Percentiles rank a stretch among this genome's conserved stretches.
phyloP scores from a whole-genome alignment of 2,888 invertebrate genomes.

The Helicoverpa assulta region DNA sequence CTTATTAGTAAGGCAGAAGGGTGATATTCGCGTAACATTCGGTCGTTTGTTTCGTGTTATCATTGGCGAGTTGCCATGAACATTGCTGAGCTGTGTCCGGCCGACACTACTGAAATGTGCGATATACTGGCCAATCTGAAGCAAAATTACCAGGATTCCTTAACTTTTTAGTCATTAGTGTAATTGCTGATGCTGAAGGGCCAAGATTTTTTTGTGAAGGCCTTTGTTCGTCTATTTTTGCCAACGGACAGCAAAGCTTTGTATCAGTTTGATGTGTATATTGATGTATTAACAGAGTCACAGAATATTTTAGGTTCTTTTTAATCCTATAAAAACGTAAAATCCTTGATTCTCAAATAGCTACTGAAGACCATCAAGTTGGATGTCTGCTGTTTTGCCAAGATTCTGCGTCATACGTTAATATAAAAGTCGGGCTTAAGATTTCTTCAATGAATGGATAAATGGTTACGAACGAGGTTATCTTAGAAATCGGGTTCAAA shows the following conservation, averaged over 20 bases:
- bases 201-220: background rate
- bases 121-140: constrained; percentile 48
- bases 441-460: too few relatives aligned
- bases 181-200: constrained; percentile 5
- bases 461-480: too few relatives aligned
- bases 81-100: constrained; percentile 61
- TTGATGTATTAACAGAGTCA: too few relatives aligned
- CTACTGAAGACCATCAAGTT: too few relatives aligned
- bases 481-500: too few relatives aligned
- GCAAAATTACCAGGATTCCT: constrained; percentile 43
- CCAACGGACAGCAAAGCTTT: background rate
- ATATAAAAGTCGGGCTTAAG: too few relatives aligned
- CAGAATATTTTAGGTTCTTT: too few relatives aligned
- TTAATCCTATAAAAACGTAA: too few relatives aligned
- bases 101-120: constrained; percentile 64
- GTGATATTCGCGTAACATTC: constrained; percentile 58
- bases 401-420: too few relatives aligned
- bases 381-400: too few relatives aligned
- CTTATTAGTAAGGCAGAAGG: constrained; percentile 52
- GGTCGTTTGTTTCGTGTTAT: constrained; percentile 58
- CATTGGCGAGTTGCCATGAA: constrained; percentile 69
- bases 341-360: too few relatives aligned
- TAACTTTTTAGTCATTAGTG: constrained; percentile 36
- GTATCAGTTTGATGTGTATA: too few relatives aligned
- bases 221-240: background rate